Evolutionary conservation across 2,888 invertebrate species (phyloP).

Genomic region (Bombylius discolor): DNA sequence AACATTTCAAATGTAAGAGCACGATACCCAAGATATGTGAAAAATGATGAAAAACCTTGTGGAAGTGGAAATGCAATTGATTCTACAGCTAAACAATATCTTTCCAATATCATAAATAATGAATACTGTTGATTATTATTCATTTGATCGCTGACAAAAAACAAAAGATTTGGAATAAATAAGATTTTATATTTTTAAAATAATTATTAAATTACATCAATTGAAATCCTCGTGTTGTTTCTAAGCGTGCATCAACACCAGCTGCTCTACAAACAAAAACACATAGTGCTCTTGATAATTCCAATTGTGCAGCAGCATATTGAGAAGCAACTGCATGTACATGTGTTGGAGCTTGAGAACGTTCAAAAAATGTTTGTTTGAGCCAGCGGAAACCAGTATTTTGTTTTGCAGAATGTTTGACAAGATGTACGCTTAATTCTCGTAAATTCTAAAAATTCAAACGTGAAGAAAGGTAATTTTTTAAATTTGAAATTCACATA

Average conservation of each 20-base stretch:
- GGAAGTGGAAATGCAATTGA: constrained; percentile 71
- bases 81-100: constrained; percentile 67
- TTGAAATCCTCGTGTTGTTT: constrained; percentile 62
- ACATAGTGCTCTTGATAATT: constrained; percentile 63
- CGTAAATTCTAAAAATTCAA: constrained; percentile 52
- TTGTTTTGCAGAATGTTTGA: constrained; percentile 47
- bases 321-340: constrained; percentile 72
- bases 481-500: neutral
- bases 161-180: neutral
- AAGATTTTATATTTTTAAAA: neutral
- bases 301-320: constrained; percentile 69
- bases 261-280: constrained; percentile 58
- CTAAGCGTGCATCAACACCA: constrained; percentile 51
- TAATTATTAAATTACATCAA: constrained; percentile 46
- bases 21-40: constrained; percentile 73
- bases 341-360: constrained; percentile 49
- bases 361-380: constrained; percentile 35
- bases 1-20: constrained; percentile 66
- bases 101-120: constrained; percentile 65
- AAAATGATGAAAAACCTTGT: constrained; percentile 78
- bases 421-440: constrained; percentile 71
- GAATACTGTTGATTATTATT: constrained; percentile 54
- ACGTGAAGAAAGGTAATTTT: neutral
- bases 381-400: constrained; percentile 37
- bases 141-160: constrained; percentile 53